Conservation (phyloP, 1,140 invertebrate genomes). For the Ceratosolen solmsi region DNA sequence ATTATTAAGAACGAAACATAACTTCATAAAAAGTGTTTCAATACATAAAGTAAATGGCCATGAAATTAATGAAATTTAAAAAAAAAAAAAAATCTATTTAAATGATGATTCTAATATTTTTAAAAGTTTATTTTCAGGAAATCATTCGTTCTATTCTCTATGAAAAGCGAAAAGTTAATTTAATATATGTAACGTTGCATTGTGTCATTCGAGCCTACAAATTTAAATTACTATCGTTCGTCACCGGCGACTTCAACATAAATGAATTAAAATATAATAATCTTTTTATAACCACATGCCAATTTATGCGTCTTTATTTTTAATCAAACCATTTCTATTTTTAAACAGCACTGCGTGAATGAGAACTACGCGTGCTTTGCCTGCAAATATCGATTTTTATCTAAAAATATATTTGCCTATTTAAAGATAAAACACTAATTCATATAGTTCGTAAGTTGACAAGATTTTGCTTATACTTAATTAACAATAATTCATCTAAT, state of each 20-base stretch:
- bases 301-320: background rate
- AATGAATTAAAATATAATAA: slow-evolving; percentile 12
- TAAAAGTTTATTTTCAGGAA: background rate
- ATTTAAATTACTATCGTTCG: background rate
- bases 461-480: background rate
- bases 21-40: too few relatives aligned
- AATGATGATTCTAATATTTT: too few relatives aligned
- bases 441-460: background rate
- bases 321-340: slow-evolving; percentile 38
- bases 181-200: slow-evolving; percentile 12
- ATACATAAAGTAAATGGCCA: too few relatives aligned
- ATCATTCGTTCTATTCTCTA: background rate
- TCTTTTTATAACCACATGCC: background rate
- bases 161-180: background rate
- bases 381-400: slow-evolving; percentile 14
- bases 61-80: too few relatives aligned
- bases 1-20: too few relatives aligned
- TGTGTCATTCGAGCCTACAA: background rate
- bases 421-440: slow-evolving; percentile 1
- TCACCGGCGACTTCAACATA: background rate
- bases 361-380: background rate
- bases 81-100: too few relatives aligned
- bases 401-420: background rate
- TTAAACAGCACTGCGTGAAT: background rate
- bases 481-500: too few relatives aligned